Percentiles rank a stretch among this genome's conserved stretches.
These are phyloP conservation scores for Drosophila meridionalis DNA, from an alignment of 2,888 invertebrate species.

Conservation along the genomic window DNA sequence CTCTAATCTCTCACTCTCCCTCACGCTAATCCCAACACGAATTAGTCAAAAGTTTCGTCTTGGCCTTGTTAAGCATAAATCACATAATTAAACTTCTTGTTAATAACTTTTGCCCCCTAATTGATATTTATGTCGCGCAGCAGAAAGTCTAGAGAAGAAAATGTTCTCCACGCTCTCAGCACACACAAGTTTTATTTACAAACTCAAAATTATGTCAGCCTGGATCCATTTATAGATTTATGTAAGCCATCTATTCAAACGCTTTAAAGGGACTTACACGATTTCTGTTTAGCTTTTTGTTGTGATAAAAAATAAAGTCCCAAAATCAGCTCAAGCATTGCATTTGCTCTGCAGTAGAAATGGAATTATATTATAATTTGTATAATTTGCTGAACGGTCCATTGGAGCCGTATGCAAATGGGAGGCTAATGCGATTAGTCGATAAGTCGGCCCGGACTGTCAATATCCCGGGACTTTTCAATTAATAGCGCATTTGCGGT, in stretches of 20 bases:
- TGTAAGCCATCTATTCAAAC: neutral
- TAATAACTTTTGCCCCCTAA: slow-evolving; percentile 57
- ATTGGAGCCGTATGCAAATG: slow-evolving; percentile 48
- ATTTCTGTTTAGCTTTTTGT: neutral
- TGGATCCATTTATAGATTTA: neutral
- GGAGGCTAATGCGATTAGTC: slow-evolving; percentile 64
- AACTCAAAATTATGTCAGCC: neutral
- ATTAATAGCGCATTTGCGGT: slow-evolving; percentile 72
- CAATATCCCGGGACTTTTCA: slow-evolving; percentile 46
- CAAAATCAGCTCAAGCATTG: neutral
- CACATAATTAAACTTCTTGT: slow-evolving; percentile 43
- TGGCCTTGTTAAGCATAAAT: slow-evolving; percentile 30
- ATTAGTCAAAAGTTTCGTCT: slow-evolving; percentile 13
- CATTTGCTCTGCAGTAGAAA: slow-evolving; percentile 6
- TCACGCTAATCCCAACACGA: slow-evolving; percentile 16
- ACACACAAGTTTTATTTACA: neutral
- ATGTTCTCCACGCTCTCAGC: too few relatives aligned
- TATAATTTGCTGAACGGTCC: slow-evolving; percentile 27
- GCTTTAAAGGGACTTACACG: neutral
- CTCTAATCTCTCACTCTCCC: too few relatives aligned
- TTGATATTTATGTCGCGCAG: slow-evolving; percentile 62
- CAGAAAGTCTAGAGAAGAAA: neutral
- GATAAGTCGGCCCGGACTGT: slow-evolving; percentile 30
- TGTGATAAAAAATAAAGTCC: neutral
- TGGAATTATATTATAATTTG: slow-evolving; percentile 55